phyloP scores from a whole-genome alignment of 2,113 vertebrate genomes.

The Circaetus gallicus region DNA sequence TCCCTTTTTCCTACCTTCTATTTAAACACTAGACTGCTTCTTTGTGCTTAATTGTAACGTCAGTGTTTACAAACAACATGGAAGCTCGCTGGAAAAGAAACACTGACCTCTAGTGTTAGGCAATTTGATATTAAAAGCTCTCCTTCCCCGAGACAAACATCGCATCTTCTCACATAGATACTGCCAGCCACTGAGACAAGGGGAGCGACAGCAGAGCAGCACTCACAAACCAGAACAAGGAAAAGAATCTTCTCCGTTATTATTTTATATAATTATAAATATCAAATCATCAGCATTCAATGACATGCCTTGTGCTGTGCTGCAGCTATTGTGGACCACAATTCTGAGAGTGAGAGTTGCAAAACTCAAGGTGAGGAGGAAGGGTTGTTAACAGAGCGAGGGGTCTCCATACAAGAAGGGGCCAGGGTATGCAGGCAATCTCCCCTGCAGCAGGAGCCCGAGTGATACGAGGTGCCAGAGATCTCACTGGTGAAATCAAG shows the following conservation, averaged over 20 bases:
- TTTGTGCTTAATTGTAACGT: neutral
- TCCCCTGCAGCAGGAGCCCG: neutral
- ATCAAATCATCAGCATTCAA: neutral
- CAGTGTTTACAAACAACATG: constrained; percentile 24
- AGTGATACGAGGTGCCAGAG: neutral
- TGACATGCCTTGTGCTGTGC: neutral
- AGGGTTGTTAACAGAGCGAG: neutral
- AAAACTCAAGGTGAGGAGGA: neutral
- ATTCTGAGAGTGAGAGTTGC: neutral
- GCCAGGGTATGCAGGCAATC: neutral
- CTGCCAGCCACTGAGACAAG: neutral
- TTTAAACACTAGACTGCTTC: neutral
- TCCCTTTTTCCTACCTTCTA: neutral
- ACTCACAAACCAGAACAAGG: neutral
- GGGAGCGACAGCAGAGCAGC: neutral
- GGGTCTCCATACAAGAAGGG: neutral
- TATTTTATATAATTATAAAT: neutral
- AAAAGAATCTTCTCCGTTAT: neutral
- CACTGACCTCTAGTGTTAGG: constrained; percentile 49
- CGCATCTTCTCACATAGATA: rapidly evolving
- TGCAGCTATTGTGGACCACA: neutral
- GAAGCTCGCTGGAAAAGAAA: constrained; percentile 46
- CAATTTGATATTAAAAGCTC: neutral
- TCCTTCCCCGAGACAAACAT: neutral
- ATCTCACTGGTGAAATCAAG: neutral